These are phyloP conservation scores for Petaurus breviceps DNA, from an alignment of 2,113 vertebrate genomes.

Conservation along the genomic window DNA sequence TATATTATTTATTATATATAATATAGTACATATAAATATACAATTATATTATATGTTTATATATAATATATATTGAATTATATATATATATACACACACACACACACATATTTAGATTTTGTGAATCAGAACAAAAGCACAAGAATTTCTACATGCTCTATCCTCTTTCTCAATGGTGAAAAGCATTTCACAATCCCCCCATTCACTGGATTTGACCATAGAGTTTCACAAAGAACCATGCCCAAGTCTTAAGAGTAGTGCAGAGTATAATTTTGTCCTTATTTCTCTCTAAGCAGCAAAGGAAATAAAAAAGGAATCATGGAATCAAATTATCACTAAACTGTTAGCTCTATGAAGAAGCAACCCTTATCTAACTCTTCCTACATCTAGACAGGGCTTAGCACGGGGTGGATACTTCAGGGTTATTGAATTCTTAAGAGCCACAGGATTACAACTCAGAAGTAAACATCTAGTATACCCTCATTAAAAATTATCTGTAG, in stretches of 20 bases:
- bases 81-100: background rate
- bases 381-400: background rate
- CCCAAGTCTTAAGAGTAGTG: background rate
- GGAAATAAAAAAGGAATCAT: background rate
- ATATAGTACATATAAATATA: no score
- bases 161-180: background rate
- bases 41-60: no score
- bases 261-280: background rate
- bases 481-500: background rate
- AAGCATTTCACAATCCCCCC: background rate
- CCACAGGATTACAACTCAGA: background rate
- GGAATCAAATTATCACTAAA: background rate
- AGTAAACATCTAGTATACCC: background rate
- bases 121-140: background rate
- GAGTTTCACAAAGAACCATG: background rate
- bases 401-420: background rate
- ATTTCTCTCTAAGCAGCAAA: background rate
- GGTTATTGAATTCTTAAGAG: background rate
- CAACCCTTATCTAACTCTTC: background rate
- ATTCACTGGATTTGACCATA: background rate
- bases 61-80: no score
- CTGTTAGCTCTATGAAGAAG: background rate
- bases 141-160: background rate
- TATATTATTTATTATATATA: no score
- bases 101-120: background rate